These are phyloP conservation scores for Plutella xylostella DNA, from an alignment of 2,888 invertebrate species.

Conservation along the genomic window DNA sequence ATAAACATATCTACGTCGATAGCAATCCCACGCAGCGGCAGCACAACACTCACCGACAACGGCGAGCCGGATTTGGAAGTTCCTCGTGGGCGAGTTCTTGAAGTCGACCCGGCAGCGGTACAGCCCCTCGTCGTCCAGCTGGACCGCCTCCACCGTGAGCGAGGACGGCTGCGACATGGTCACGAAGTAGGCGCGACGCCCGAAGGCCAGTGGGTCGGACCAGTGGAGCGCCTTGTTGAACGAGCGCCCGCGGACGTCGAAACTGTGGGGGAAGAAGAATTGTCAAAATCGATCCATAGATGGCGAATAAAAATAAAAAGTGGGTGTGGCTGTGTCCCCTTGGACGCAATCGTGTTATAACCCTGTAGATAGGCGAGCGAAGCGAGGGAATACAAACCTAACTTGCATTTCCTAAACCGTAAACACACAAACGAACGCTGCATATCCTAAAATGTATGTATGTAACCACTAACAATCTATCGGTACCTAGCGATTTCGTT, in stretches of 20 bases:
- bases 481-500: no score
- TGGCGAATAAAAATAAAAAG: not conserved
- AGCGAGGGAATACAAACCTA: no score
- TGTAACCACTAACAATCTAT: no score
- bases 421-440: no score
- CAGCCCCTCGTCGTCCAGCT: constrained; percentile 85
- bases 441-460: no score
- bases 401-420: no score
- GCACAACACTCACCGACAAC: constrained; percentile 83
- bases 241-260: constrained; percentile 86
- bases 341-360: no score
- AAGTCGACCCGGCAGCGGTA: constrained; percentile 93
- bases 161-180: constrained; percentile 83
- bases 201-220: constrained; percentile 86
- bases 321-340: no score
- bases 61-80: constrained; percentile 87
- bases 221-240: constrained; percentile 85
- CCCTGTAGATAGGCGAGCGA: no score
- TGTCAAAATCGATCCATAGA: no score
- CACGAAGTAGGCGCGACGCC: constrained; percentile 86
- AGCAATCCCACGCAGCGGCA: no score
- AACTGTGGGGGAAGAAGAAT: constrained; percentile 60
- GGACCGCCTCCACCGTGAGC: constrained; percentile 83
- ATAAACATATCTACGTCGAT: no score
- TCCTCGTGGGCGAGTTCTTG: constrained; percentile 87